Evolutionary conservation across 2,113 vertebrate species (phyloP).

Genomic region (Cephalopholis sonnerati): DNA sequence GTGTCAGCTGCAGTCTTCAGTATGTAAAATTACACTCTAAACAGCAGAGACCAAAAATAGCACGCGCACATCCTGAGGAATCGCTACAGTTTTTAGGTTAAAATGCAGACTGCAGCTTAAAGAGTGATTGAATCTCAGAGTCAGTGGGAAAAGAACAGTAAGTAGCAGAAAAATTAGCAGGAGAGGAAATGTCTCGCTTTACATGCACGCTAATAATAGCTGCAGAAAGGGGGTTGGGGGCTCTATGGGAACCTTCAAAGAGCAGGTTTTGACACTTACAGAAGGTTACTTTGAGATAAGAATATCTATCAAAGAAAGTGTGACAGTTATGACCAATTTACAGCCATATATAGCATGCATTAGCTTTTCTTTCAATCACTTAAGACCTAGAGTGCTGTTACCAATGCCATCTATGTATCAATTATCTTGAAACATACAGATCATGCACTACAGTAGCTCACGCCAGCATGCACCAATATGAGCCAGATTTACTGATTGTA

Average conservation of each 20-base stretch:
- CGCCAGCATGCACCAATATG: background rate
- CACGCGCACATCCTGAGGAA: background rate
- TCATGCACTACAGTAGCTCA: background rate
- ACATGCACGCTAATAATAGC: slow-evolving; percentile 37
- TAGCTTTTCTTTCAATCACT: slow-evolving; percentile 53
- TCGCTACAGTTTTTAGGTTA: slow-evolving; percentile 1
- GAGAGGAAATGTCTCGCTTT: slow-evolving; percentile 18
- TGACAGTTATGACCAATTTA: slow-evolving; percentile 51
- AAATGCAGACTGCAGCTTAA: slow-evolving; percentile 2
- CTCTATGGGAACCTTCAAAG: slow-evolving; percentile 39
- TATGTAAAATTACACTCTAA: slow-evolving; percentile 29
- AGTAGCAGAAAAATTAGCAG: slow-evolving; percentile 30
- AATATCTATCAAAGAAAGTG: slow-evolving; percentile 50
- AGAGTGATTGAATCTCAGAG: slow-evolving; percentile 14
- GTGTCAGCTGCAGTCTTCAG: slow-evolving; percentile 47
- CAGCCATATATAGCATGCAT: slow-evolving; percentile 35
- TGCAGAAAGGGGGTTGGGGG: slow-evolving; percentile 12
- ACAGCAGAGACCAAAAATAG: slow-evolving; percentile 26
- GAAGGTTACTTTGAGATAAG: slow-evolving; percentile 53
- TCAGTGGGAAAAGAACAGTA: slow-evolving; percentile 40
- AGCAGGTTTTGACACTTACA: slow-evolving; percentile 38
- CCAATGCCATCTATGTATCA: slow-evolving; percentile 8
- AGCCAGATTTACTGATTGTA: background rate
- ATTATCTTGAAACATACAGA: background rate
- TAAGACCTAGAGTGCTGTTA: slow-evolving; percentile 32